A percentile compares a stretch with the other conserved stretches of the same genome.
phyloP scores from a whole-genome alignment of 1,140 invertebrate genomes.

The Drosophila micromelanica region DNA sequence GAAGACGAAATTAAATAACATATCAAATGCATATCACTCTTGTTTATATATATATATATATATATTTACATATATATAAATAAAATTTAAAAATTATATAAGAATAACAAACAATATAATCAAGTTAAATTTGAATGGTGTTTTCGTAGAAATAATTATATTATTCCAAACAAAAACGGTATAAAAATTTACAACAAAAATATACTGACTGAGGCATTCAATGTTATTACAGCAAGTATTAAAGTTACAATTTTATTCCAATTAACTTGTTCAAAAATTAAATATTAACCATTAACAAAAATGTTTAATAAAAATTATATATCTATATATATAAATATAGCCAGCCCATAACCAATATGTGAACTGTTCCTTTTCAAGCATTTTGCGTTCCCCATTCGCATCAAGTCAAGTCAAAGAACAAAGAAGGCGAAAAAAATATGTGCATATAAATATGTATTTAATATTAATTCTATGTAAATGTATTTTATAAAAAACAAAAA shows the following conservation, averaged over 20 bases:
- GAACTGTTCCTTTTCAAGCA: slow-evolving; percentile 30
- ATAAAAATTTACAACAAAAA: slow-evolving; percentile 18
- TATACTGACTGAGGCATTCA: slow-evolving; percentile 81
- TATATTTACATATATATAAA: slow-evolving; percentile 39
- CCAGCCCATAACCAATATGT: no score
- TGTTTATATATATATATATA: slow-evolving; percentile 44
- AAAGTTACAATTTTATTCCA: slow-evolving; percentile 42
- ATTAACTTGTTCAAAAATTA: slow-evolving; percentile 25
- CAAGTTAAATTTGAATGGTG: slow-evolving; percentile 47
- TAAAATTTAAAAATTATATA: slow-evolving; percentile 7
- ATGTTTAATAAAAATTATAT: background rate
- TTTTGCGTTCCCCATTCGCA: slow-evolving; percentile 22
- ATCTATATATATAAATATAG: no score
- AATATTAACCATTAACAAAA: slow-evolving; percentile 7
- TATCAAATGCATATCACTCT: slow-evolving; percentile 62
- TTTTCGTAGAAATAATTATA: slow-evolving; percentile 51
- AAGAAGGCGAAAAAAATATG: background rate
- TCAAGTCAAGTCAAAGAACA: slow-evolving; percentile 51
- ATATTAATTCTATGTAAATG: slow-evolving; percentile 37
- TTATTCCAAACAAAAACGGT: slow-evolving; percentile 4
- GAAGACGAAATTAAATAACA: slow-evolving; percentile 43
- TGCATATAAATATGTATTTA: slow-evolving; percentile 2
- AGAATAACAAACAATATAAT: slow-evolving; percentile 9
- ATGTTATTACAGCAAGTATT: slow-evolving; percentile 68
- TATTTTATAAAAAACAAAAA: slow-evolving; percentile 20